Evolutionary conservation across 1,140 invertebrate genomes (phyloP), one percentile per base, ranked within the genome.

Genomic region (Drosophila ananassae): DNA sequence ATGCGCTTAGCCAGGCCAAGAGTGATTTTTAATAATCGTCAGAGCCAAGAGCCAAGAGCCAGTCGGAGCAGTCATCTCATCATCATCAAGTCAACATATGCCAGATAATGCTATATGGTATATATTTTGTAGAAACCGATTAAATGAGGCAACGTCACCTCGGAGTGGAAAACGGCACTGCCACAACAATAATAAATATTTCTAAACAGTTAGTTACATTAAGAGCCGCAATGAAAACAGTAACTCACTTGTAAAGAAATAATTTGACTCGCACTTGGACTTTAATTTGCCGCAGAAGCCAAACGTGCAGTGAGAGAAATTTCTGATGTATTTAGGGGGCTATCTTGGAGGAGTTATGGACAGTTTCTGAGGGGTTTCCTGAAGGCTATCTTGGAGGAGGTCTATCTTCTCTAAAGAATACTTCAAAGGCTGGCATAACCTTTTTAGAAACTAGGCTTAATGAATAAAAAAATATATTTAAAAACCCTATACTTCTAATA

Each of bases 131-230:
- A 22, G 24, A 22, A 4, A 21, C 59, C 78, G 82, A 85, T 85
- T 85, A 85, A 85, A 87, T 78, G 74, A 87, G 78, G 74, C 82
- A 87, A 55, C 75, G 66, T 78, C 79, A 82, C 60, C 72, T 44
- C 41, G 58, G 54, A 69, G 54, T 63, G 55, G 24, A 72, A 50
- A 25, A 34, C 44, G 28, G 24, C 39, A 48, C 13, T 25, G 44
- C 52, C 39, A 53, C 30, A 76, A 73, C 66, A 77, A 73, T 58
- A 77, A 83, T 72, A 82, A 83, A 89, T 87, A 87, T 87, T 87
- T 87, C 83, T 89, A 87, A 87, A 87, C 83, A 87, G 82, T 87
- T 87, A 87, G 83, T 87, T 87, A 83, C 83, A 87, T 87, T 87
- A 87, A 87, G 83, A 89, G 83, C 64, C 83, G 83, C 83, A 87